Evolutionary conservation across 2,113 vertebrate genomes (phyloP), one percentile per base, ranked within the genome.

Genomic region (Sialia sialis): DNA sequence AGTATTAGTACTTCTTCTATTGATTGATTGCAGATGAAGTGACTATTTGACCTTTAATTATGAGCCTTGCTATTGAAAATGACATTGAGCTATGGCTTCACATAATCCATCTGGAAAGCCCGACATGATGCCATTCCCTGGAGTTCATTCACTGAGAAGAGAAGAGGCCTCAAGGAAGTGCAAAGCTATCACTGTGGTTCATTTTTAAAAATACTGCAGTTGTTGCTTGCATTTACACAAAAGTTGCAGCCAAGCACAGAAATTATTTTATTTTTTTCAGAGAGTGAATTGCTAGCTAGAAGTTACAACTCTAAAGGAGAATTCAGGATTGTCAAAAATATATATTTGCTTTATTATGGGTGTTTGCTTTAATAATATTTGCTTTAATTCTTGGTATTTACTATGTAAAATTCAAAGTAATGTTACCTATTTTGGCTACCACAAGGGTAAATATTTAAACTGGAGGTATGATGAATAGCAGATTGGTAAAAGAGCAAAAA

Each of bases 41-140:
- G 99, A 99, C 98, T 98, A 98, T 98, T 98, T 99, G 99, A 99
- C 99, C 99, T 99, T 99, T 99, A 99, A 99, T 99, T 99, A 99
- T 98, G 98, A 98, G 97, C 96, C 98, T 97, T 98, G 98, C 97
- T 97, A 98, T 98, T 98, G 98, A 98, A 98, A 98, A 98, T 98
- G 98, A 98, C 98, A 98, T 98, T 98, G 98, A 98, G 98, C 98
- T 98, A 98, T 98, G 98, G 98, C 97, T 98, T 95, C 98, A 98
- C 97, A 97, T 98, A 98, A 98, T 98, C 98, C 98, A 98, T 98
- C 98, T 98, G 98, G 98, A 98, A 98, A 98, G 96, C 98, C 98
- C 98, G 98, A 98, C 98, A 96, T 98, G 98, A 98, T 98, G 98
- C 98, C 80, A 89, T 98, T 98, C 98, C 98, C 98, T 94, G 96